phyloP scores from a whole-genome alignment of 2,797 vertebrate genomes.

The Chaenodraco wilsoni region DNA sequence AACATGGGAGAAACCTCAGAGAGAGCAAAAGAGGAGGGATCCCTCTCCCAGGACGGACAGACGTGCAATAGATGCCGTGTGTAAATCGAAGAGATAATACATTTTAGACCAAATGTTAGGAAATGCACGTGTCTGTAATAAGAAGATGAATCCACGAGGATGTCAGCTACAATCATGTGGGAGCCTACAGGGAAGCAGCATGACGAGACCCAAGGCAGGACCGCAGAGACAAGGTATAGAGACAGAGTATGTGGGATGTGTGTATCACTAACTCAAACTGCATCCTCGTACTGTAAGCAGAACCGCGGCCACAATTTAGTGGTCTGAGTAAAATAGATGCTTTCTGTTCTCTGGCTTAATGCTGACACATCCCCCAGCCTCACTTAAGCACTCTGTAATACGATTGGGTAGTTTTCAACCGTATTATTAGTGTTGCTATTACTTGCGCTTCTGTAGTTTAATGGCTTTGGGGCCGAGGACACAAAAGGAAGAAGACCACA shows the following conservation, averaged over 20 bases:
- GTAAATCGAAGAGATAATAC: no score
- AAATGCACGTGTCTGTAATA: no score
- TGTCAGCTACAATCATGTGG: no score
- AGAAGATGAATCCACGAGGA: no score
- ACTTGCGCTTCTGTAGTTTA: conserved; percentile 51
- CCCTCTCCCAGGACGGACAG: no score
- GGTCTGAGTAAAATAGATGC: conserved; percentile 62
- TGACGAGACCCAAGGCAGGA: no score
- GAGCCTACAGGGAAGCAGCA: no score
- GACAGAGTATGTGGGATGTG: conserved; percentile 20
- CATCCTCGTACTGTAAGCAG: conserved; percentile 43
- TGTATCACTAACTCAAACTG: conserved; percentile 46
- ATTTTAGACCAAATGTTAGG: no score
- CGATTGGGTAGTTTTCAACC: conserved; percentile 47
- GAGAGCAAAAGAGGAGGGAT: no score
- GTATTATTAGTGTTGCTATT: conserved; percentile 57
- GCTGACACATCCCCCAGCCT: conserved; percentile 59
- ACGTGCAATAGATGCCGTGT: no score
- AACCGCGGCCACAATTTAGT: conserved; percentile 67
- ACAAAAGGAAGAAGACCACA: conserved; percentile 31
- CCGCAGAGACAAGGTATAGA: neutral
- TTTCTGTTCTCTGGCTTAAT: conserved; percentile 59
- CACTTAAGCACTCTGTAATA: conserved; percentile 63
- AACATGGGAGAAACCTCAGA: no score
- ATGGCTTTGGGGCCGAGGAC: conserved; percentile 43